A percentile compares a stretch with the other conserved stretches of the same genome.
Evolutionary conservation across 2,888 invertebrate species (phyloP).

Genomic region (Pseudococcus longispinus): DNA sequence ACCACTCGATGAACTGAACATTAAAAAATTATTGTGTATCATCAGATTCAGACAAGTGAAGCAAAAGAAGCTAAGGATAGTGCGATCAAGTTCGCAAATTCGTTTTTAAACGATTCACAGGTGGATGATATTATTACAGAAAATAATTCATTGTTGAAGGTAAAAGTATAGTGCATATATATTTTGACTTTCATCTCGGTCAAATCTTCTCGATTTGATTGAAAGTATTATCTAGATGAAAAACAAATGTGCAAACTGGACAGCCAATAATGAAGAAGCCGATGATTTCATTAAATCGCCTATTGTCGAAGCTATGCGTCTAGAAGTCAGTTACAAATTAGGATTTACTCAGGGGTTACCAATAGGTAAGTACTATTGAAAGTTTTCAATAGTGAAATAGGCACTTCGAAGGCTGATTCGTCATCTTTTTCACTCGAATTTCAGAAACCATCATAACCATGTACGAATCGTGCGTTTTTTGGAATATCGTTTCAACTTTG

Average conservation of each 20-base stretch:
- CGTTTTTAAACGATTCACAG: too few relatives aligned
- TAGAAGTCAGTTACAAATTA: background rate
- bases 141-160: background rate
- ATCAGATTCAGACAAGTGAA: too few relatives aligned
- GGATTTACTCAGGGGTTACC: background rate
- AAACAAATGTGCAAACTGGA: background rate
- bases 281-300: background rate
- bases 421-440: background rate
- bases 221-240: background rate
- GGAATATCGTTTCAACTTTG: background rate
- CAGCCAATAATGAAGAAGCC: background rate
- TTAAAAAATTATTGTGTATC: too few relatives aligned
- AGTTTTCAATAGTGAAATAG: too few relatives aligned
- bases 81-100: too few relatives aligned
- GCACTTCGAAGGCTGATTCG: too few relatives aligned
- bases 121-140: too few relatives aligned
- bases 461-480: background rate
- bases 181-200: background rate
- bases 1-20: too few relatives aligned
- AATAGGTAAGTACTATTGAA: background rate
- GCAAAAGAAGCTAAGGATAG: too few relatives aligned
- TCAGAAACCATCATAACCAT: background rate
- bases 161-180: too few relatives aligned
- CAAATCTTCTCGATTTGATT: background rate
- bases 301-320: background rate